These are phyloP conservation scores for Yponomeuta evonymella DNA, from an alignment of 2,888 invertebrate genomes.

Conservation along the genomic window DNA sequence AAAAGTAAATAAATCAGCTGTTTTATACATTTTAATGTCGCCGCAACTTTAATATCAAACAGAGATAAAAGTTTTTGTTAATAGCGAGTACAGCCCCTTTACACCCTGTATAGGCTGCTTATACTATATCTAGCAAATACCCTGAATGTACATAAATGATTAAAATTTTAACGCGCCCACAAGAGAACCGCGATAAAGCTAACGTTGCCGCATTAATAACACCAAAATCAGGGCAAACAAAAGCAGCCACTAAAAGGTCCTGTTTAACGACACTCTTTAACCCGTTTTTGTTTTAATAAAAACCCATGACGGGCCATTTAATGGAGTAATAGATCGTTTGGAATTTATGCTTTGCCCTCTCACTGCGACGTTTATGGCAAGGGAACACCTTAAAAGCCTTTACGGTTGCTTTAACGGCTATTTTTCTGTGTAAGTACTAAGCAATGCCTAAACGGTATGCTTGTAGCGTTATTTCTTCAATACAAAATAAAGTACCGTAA, in stretches of 20 bases:
- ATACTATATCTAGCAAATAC: neutral
- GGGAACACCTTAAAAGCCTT: neutral
- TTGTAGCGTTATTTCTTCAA: no score
- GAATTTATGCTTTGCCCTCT: neutral
- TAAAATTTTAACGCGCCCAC: no score
- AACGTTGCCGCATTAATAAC: neutral
- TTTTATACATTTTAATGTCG: no score
- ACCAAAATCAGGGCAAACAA: neutral
- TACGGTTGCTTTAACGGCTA: neutral
- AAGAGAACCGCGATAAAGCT: neutral
- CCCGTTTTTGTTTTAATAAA: constrained; percentile 3
- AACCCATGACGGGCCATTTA: neutral
- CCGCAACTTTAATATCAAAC: no score
- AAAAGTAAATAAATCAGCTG: no score
- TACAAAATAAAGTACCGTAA: no score
- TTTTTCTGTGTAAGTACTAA: no score
- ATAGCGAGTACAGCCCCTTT: no score
- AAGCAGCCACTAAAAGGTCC: neutral
- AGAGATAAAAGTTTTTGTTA: no score
- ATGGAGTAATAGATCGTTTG: neutral
- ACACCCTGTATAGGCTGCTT: no score
- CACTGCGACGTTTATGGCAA: neutral
- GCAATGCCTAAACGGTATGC: no score
- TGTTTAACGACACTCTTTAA: constrained; percentile 3
- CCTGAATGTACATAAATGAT: neutral